phyloP scores from a whole-genome alignment of 2,888 invertebrate genomes.

The Drosophila algonquin region DNA sequence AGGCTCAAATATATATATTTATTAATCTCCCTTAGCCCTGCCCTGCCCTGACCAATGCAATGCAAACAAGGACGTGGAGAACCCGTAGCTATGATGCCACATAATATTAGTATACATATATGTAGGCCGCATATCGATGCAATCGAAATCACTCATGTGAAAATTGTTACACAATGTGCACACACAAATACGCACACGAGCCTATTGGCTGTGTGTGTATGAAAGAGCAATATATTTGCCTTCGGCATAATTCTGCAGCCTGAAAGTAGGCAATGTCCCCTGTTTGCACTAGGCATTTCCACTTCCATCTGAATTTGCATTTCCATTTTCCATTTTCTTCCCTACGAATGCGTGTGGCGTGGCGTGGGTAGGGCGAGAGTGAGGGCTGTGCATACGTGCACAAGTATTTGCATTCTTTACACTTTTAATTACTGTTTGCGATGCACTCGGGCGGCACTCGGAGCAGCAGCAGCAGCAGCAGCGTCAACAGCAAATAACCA shows the following conservation, averaged over 20 bases:
- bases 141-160: constrained; percentile 57
- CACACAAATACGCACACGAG: constrained; percentile 3
- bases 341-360: neutral
- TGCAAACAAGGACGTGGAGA: neutral
- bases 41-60: neutral
- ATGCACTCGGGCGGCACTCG: constrained; percentile 69
- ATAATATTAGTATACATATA: neutral
- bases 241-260: constrained; percentile 64
- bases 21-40: neutral
- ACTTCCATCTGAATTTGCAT: constrained; percentile 32
- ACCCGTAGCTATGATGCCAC: neutral
- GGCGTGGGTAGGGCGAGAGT: neutral
- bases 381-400: constrained; percentile 11
- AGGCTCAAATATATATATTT: no score
- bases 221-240: constrained; percentile 55
- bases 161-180: constrained; percentile 34
- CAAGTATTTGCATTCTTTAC: constrained; percentile 70
- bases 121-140: neutral
- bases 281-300: constrained; percentile 62
- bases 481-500: constrained; percentile 48
- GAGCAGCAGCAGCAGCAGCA: constrained; percentile 49
- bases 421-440: constrained; percentile 79
- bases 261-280: constrained; percentile 62
- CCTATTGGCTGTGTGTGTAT: no score
- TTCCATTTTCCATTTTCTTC: constrained; percentile 16